These are phyloP conservation scores for Invenusta paracnida DNA, from an alignment of 2,888 invertebrate species.

Conservation along the genomic window DNA sequence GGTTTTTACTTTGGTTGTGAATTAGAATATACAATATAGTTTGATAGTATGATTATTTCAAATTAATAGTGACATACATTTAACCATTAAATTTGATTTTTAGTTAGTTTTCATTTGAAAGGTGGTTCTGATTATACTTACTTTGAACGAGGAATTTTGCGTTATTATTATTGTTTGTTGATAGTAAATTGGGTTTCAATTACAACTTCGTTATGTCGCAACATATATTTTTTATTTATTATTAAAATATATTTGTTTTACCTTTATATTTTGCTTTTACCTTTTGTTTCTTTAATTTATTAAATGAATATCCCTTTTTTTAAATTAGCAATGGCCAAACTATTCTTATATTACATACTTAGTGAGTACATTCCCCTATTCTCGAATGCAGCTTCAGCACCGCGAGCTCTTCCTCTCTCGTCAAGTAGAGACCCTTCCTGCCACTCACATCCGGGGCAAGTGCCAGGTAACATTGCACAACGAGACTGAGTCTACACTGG, in stretches of 20 bases:
- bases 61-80: too few relatives aligned
- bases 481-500: slow-evolving; percentile 91
- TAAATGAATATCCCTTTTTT: background rate
- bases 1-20: too few relatives aligned
- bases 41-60: too few relatives aligned
- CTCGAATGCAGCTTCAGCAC: slow-evolving; percentile 87
- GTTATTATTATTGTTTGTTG: too few relatives aligned
- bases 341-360: background rate
- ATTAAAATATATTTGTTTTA: slow-evolving; percentile 41
- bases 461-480: slow-evolving; percentile 96
- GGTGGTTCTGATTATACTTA: too few relatives aligned
- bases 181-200: too few relatives aligned
- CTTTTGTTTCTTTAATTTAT: background rate
- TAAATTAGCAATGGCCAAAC: too few relatives aligned
- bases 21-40: too few relatives aligned
- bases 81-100: too few relatives aligned
- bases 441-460: slow-evolving; percentile 97
- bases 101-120: too few relatives aligned
- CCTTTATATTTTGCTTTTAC: background rate
- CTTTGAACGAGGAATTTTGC: too few relatives aligned
- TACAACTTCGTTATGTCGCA: too few relatives aligned
- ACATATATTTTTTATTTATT: slow-evolving; percentile 16
- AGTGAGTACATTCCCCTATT: background rate
- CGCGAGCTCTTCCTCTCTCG: slow-evolving; percentile 94
- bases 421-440: slow-evolving; percentile 87